These are phyloP conservation scores for Archilochus colubris DNA, from an alignment of 2,113 vertebrate genomes.

Conservation along the genomic window DNA sequence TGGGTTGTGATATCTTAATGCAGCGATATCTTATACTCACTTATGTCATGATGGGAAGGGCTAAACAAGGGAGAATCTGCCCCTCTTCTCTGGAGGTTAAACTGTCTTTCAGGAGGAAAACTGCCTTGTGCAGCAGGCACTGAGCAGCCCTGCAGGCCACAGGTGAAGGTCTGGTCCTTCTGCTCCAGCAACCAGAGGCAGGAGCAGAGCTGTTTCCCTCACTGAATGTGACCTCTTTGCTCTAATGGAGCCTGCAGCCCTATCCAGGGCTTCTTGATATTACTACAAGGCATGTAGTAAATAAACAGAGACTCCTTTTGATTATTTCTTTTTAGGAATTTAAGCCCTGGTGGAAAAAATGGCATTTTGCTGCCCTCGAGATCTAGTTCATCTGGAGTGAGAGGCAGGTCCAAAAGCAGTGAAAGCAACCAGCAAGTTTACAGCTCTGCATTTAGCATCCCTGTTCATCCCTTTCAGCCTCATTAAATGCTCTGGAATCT, in stretches of 20 bases:
- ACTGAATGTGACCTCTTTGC: neutral
- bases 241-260: neutral
- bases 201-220: neutral
- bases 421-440: neutral
- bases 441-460: conserved; percentile 37
- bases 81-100: neutral
- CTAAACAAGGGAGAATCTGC: neutral
- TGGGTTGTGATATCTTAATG: neutral
- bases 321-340: neutral
- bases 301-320: neutral
- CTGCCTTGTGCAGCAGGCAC: neutral
- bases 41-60: neutral
- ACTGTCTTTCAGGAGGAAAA: neutral
- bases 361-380: neutral
- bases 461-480: conserved; percentile 12
- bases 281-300: neutral
- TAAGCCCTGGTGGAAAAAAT: neutral
- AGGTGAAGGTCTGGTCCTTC: neutral
- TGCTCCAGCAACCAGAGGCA: neutral
- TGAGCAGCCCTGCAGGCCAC: neutral
- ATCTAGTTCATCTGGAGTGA: neutral
- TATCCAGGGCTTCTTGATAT: neutral
- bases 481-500: conserved; percentile 34
- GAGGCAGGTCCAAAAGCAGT: neutral
- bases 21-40: neutral